A percentile compares a stretch with the other conserved stretches of the same genome.
phyloP scores from a whole-genome alignment of 2,113 vertebrate genomes.

The Alligator mississippiensis region DNA sequence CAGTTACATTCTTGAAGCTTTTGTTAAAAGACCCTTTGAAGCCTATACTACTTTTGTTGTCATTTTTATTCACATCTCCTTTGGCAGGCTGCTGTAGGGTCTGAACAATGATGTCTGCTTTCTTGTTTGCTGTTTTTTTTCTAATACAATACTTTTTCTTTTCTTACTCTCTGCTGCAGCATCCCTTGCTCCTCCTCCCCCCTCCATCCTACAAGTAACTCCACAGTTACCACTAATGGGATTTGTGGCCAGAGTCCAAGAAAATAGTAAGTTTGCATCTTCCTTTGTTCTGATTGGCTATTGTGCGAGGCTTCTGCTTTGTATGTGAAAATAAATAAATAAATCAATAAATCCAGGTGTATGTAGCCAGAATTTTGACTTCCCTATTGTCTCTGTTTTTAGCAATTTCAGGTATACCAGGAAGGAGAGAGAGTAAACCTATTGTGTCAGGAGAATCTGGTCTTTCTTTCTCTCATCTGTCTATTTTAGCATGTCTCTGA shows the following conservation, averaged over 20 bases:
- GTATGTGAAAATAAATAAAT: background rate
- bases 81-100: constrained; percentile 9
- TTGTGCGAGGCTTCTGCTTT: constrained; percentile 53
- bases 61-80: background rate
- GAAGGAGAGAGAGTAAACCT: background rate
- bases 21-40: background rate
- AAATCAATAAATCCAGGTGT: background rate
- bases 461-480: background rate
- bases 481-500: background rate
- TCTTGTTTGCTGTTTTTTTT: constrained; percentile 52
- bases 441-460: background rate
- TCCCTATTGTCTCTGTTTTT: background rate
- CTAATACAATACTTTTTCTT: constrained; percentile 70
- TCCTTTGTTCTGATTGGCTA: constrained; percentile 75
- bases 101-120: constrained; percentile 39
- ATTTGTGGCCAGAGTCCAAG: constrained; percentile 99
- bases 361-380: background rate
- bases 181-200: constrained; percentile 95
- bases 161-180: constrained; percentile 82
- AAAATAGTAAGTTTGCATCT: constrained; percentile 97
- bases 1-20: background rate
- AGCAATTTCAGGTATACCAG: background rate
- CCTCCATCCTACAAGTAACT: constrained; percentile 98
- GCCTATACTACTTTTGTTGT: background rate
- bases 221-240: constrained; percentile 99